Evolutionary conservation across 1,140 invertebrate genomes (phyloP), one percentile per base, ranked within the genome.

Genomic region (Eupristina koningsbergeri): DNA sequence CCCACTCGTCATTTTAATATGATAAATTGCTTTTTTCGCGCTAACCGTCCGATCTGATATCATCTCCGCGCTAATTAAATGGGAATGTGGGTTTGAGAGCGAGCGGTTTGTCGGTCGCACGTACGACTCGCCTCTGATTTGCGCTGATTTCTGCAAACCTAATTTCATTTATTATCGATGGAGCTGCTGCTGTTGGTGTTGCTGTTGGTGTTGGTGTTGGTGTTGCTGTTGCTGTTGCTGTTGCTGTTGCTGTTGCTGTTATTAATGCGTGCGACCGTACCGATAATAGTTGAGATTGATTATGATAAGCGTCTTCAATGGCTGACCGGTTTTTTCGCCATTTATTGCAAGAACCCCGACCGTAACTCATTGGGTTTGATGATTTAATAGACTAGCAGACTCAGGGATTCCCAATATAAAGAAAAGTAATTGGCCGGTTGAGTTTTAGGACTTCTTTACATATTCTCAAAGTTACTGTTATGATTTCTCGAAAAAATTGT

Each of bases 1-100:
- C 64, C 3, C 15, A 69, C 34, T 69, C 19, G 64, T 69, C 64
- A 69, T 69, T 69, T 69, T 69, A 69, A 69, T 69, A 69, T 69
- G 36, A 71, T 19, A 41, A 41, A 71, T 71, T 71, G 67, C 67
- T 71, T 71, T 71, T 71, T 71, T 71, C 67, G 39, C 36, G 39
- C 39, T 26, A 41, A 39, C 67, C 39, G 67, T 5, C 3, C 22
- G 22, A 36, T 19, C 36, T 19, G 36, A 71, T 71, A 17, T 71
- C 36, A 41, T 41, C 67, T 19, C 36, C 15, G n/a, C 36, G 7
- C 67, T 36, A 71, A 71, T 71, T 71, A 41, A 26, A 41, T 17
- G 36, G 36, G 36, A 71, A 71, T 71, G 67, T 71, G 67, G 36
- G 19, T n/a, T 71, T 19, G 22, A 41, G 36, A 41, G 3, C 22